Conservation (phyloP, 1,140 invertebrate genomes). For the Melipona quadrifasciata region DNA sequence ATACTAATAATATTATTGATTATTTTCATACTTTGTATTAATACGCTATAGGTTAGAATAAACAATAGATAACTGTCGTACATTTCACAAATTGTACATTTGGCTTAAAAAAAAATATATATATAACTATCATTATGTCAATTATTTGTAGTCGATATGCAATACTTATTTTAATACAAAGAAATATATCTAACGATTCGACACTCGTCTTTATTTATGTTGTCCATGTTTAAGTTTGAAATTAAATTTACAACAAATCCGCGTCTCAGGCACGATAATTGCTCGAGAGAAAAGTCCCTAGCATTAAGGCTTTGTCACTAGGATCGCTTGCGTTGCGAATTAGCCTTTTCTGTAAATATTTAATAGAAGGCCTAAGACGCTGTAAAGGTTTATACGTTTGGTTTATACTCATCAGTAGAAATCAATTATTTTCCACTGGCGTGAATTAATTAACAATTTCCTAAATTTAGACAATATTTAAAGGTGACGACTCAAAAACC, state of each 20-base stretch:
- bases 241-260: not conserved
- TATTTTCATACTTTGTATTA: slow-evolving; percentile 12
- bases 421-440: slow-evolving; percentile 41
- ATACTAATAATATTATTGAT: not conserved
- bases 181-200: not conserved
- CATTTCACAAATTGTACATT: slow-evolving; percentile 7
- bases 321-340: not conserved
- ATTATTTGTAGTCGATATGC: not conserved
- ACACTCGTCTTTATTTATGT: not conserved
- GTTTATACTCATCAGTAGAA: slow-evolving; percentile 14
- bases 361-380: slow-evolving; percentile 8
- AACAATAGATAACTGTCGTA: not conserved
- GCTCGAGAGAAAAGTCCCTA: not conserved
- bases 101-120: not conserved
- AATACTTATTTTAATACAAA: not conserved
- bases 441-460: slow-evolving; percentile 15
- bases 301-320: not conserved
- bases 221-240: not conserved
- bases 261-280: not conserved
- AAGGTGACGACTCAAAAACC: slow-evolving; percentile 13
- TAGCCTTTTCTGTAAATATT: not conserved
- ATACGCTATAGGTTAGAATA: slow-evolving; percentile 6
- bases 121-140: not conserved
- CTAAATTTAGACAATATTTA: slow-evolving; percentile 16
- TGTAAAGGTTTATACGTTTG: slow-evolving; percentile 33